Evolutionary conservation across 2,888 invertebrate genomes (phyloP), one percentile per base, ranked within the genome.

Genomic region (Tribolium freemani): DNA sequence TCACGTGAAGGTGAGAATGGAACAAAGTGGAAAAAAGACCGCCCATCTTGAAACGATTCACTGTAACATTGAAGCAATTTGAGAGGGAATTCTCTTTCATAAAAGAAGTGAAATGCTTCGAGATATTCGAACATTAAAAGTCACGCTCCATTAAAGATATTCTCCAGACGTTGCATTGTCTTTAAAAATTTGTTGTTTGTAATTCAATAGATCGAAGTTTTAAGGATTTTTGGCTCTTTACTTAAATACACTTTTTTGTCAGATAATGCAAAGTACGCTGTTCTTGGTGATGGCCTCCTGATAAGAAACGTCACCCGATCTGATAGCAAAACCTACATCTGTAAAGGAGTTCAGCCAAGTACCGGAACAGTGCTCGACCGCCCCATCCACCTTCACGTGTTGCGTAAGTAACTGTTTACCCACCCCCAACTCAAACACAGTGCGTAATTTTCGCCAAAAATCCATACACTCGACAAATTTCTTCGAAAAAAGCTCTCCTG

Each of bases 321-420:
- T 70, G 90, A 90, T 82, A 88, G 88, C 75, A 90, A 89, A 77
- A 88, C 88, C 77, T 91, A 90, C 84, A 87, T 88, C 77, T 91
- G 91, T 83, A 87, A 88, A 79, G 91, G 90, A 58, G 87, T 87
- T 78, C 90, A 90, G 83, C 83, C 86, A 69, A 86, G 86, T 77
- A 88, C 87, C 73, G 89, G 89, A 76, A 88, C 88, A 79, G 86
- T 90, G 76, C 85, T 87, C 79, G 88, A 89, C 79, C 87, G 88
- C 78, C 87, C 87, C 77, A 90, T 91, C 81, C 86, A 86, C 80
- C 87, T 91, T 79, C 88, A 88, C 84, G 89, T 91, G 78, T 87
- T 89, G 87, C 90, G 91, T 91, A 87, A 90, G 90, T 90, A 82
- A 11, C 48, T 79, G 20, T 51, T 51, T 51, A 20, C 51, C 20